Evolutionary conservation across 2,888 invertebrate species (phyloP).

Genomic region (Ischnura elegans): DNA sequence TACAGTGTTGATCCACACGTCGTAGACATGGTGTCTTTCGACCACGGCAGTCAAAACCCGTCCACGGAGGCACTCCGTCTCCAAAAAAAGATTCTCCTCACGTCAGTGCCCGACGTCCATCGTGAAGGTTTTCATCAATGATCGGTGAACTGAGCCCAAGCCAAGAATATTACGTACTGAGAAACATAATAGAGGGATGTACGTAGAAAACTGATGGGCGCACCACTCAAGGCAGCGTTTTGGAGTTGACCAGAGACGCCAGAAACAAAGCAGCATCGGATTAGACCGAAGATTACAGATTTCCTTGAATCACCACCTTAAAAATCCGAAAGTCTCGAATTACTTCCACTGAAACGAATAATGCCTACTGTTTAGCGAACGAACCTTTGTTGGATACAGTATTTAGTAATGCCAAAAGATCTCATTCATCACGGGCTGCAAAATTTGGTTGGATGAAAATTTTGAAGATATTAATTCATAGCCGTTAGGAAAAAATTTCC

Average conservation of each 20-base stretch:
- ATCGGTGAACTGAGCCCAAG: neutral
- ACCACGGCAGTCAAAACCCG: neutral
- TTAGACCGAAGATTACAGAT: too few species aligned
- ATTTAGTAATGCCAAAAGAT: too few species aligned
- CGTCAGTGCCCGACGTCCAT: neutral
- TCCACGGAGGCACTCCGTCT: neutral
- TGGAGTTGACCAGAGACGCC: neutral
- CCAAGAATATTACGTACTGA: neutral
- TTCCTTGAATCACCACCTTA: too few species aligned
- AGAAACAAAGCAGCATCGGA: neutral
- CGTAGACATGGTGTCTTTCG: neutral
- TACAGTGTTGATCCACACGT: neutral
- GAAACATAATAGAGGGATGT: neutral
- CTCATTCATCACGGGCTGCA: too few species aligned
- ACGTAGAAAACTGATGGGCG: neutral
- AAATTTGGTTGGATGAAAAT: too few species aligned
- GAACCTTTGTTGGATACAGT: too few species aligned
- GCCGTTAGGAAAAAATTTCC: too few species aligned
- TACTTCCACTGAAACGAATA: too few species aligned
- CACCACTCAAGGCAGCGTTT: neutral
- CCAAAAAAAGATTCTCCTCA: neutral
- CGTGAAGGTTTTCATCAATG: neutral
- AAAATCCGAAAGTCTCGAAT: too few species aligned
- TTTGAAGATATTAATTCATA: too few species aligned
- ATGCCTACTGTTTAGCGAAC: too few species aligned